These are phyloP conservation scores for Dichetophora obliterata DNA, from an alignment of 2,888 invertebrate genomes.

Conservation along the genomic window DNA sequence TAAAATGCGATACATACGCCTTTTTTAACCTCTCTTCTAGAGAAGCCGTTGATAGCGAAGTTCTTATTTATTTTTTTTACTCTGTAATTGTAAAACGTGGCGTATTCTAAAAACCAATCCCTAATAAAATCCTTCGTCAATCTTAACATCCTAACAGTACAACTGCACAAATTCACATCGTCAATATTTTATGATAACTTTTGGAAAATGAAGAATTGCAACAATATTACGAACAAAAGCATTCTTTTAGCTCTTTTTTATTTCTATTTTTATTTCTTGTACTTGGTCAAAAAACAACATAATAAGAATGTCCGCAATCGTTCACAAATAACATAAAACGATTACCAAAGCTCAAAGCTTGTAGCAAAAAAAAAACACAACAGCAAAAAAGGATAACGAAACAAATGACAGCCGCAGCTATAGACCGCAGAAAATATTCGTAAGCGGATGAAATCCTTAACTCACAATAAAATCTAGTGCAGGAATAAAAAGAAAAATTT, in stretches of 20 bases:
- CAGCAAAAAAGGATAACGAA: conserved; percentile 2
- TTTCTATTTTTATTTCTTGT: not conserved
- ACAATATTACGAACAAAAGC: not conserved
- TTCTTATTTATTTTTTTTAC: no score
- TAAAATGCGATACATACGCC: no score
- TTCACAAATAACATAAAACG: not conserved
- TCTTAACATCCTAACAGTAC: not conserved
- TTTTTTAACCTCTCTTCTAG: no score
- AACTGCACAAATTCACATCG: conserved; percentile 57
- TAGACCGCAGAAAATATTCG: conserved; percentile 13
- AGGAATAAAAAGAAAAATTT: not conserved
- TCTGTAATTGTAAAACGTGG: no score
- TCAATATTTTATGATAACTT: conserved; percentile 51
- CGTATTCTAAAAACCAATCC: no score
- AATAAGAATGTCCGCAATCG: not conserved
- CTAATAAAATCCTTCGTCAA: not conserved
- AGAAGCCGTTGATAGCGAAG: no score
- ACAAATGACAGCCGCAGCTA: conserved; percentile 26
- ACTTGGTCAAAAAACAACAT: not conserved
- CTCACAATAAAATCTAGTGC: not conserved
- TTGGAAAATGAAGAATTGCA: conserved; percentile 11
- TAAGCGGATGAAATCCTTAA: conserved; percentile 10
- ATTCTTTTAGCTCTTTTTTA: not conserved
- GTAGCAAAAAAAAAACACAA: not conserved
- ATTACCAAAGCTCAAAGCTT: not conserved